These are phyloP conservation scores for Drosophila willistoni DNA, from an alignment of 1,140 invertebrate species.

Conservation along the genomic window DNA sequence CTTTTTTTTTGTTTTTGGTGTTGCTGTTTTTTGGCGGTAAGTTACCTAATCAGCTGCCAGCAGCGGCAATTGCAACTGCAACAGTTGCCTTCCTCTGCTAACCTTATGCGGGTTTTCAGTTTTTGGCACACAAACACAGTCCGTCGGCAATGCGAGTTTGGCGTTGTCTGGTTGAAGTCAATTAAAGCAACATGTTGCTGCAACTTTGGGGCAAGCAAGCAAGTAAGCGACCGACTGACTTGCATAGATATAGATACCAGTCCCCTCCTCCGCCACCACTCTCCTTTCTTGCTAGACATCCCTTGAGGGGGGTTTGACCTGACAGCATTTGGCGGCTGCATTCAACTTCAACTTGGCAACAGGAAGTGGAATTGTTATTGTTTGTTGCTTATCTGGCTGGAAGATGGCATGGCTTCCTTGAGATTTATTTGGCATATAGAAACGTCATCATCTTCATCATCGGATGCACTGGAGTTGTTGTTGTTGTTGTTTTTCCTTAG, in stretches of 20 bases:
- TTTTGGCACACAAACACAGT: slow-evolving; percentile 73
- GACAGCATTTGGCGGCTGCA: slow-evolving; percentile 44
- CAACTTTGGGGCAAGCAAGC: slow-evolving; percentile 6
- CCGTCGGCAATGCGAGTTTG: background rate
- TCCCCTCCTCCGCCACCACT: slow-evolving; percentile 30
- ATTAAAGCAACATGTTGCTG: slow-evolving; percentile 72
- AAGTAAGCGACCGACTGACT: slow-evolving; percentile 71
- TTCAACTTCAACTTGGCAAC: slow-evolving; percentile 71
- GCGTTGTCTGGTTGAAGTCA: slow-evolving; percentile 43
- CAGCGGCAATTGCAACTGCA: slow-evolving; percentile 34
- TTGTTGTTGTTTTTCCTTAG: slow-evolving; percentile 8
- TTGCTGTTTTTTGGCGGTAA: slow-evolving; percentile 21
- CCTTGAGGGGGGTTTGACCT: slow-evolving; percentile 6
- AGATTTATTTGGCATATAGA: slow-evolving; percentile 77
- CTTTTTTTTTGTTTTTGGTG: background rate
- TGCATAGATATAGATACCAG: slow-evolving; percentile 40
- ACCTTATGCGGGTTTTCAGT: slow-evolving; percentile 44
- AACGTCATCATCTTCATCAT: slow-evolving; percentile 37
- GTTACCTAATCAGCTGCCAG: slow-evolving; percentile 67
- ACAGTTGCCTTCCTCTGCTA: slow-evolving; percentile 69
- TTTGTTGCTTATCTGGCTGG: slow-evolving; percentile 66
- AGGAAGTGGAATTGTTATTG: slow-evolving; percentile 73
- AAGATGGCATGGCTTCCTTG: slow-evolving; percentile 64
- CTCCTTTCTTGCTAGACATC: background rate
- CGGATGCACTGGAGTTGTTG: slow-evolving; percentile 47